A percentile compares a stretch with the other conserved stretches of the same genome.
Evolutionary conservation across 2,888 invertebrate species (phyloP).

Genomic region (Ischnura elegans): DNA sequence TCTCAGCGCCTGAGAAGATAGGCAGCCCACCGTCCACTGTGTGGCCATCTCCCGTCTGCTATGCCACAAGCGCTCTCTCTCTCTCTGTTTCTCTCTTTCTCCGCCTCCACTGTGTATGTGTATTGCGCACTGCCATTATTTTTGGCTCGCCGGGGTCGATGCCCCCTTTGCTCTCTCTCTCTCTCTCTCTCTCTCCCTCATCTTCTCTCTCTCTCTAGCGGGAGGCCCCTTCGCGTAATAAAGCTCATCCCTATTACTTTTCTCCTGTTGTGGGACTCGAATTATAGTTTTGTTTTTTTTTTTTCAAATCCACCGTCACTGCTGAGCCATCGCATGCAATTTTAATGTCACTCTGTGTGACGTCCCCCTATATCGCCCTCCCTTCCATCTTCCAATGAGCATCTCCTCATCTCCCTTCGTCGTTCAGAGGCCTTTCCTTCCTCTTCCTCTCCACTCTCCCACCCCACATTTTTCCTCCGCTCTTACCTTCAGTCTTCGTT

Average conservation of each 20-base stretch:
- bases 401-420: background rate
- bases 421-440: background rate
- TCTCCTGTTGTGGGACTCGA: constrained; percentile 26
- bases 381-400: background rate
- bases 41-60: constrained; percentile 20
- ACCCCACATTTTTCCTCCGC: too few species aligned
- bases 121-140: constrained; percentile 22
- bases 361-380: background rate
- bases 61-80: background rate
- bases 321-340: constrained; percentile 5
- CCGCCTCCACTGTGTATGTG: background rate
- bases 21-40: background rate
- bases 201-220: background rate
- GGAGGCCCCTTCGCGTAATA: constrained; percentile 13
- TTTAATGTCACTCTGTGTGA: constrained; percentile 21
- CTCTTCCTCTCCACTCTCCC: too few species aligned
- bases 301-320: constrained; percentile 11
- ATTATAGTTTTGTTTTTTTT: background rate
- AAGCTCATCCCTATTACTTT: constrained; percentile 44
- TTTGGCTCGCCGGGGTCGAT: constrained; percentile 35
- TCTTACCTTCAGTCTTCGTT: too few species aligned
- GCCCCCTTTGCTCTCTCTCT: background rate
- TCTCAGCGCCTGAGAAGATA: background rate
- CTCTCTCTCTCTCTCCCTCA: background rate
- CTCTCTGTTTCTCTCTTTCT: too few species aligned